Conservation (phyloP, 2,888 invertebrate genomes). For the Aricia artaxerxes region DNA sequence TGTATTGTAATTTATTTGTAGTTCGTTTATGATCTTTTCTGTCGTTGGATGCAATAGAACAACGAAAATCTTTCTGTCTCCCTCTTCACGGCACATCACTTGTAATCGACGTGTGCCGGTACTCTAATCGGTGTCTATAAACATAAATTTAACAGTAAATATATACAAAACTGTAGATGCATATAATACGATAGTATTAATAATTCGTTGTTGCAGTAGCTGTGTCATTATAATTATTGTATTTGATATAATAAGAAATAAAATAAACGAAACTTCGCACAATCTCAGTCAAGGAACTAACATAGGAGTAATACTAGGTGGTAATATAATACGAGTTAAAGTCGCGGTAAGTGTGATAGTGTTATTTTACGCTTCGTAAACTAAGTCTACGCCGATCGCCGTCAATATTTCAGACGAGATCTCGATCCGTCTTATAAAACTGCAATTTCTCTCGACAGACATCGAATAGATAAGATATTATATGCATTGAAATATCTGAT, state of each 20-base stretch:
- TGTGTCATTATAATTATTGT: constrained; percentile 62
- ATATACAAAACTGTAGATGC: constrained; percentile 59
- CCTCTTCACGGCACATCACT: constrained; percentile 54
- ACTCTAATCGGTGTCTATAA: constrained; percentile 76
- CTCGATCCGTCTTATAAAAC: constrained; percentile 32
- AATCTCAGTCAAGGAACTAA: constrained; percentile 74
- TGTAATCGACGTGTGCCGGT: constrained; percentile 53
- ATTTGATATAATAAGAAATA: constrained; percentile 56
- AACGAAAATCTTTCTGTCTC: constrained; percentile 60
- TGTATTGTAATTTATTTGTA: constrained; percentile 77
- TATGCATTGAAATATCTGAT: constrained; percentile 18
- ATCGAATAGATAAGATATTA: constrained; percentile 32
- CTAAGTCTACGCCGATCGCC: constrained; percentile 32
- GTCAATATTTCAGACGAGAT: constrained; percentile 26
- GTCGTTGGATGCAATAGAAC: constrained; percentile 57
- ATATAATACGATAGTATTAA: constrained; percentile 51
- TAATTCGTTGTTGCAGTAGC: constrained; percentile 68
- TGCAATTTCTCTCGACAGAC: constrained; percentile 31
- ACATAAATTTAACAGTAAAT: constrained; percentile 50
- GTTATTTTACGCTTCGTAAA: constrained; percentile 46
- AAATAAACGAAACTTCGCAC: constrained; percentile 74
- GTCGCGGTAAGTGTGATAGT: constrained; percentile 51
- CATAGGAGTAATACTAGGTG: constrained; percentile 64
- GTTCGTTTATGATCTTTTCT: constrained; percentile 57
- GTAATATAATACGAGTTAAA: constrained; percentile 57